Base-by-base conservation (phyloP, 2,888 invertebrate species). In the Ctenicera cuprea region DNA sequence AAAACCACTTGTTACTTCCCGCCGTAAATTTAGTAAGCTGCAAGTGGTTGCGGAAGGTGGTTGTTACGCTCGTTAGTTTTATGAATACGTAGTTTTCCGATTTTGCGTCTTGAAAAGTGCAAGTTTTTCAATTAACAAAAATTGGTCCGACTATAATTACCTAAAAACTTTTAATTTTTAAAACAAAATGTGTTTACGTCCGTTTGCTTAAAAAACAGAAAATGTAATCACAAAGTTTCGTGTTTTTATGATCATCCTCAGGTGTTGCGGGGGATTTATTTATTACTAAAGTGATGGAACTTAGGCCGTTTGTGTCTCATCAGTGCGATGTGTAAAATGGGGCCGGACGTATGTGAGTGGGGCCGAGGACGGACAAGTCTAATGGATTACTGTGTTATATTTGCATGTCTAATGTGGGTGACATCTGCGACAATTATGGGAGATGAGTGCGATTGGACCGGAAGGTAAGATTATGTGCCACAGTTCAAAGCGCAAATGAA, bases 361-460 rank as follows among this genome's bases (percentile, higher is more conserved):
- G 73, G 66, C 71, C 75, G 75, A 71, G 73, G 76, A 63, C 73
- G 71, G 63, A 74, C 64, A 50, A 76, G 67, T 65, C 74, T 77
- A 74, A 80, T 80, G 80, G 80, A 81, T 81, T 82, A 81, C 76
- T 79, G 80, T 74, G 77, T 82, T 77, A 73, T 82, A 78, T 79
- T 82, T 79, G 80, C 79, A 75, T 82, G 81, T 79, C 78, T 83
- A 76, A 77, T 80, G 73, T 78, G 76, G 78, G 77, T 80, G 77
- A 78, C 82, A 75, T 82, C 89, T 85, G 90, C 90, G 84, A 89
- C 89, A 76, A 88, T 90, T 83, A 90, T 91, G 86, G 91, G 91
- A 81, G 92, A 92, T 84, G 91, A 91, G 84, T 92, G 92, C 87
- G 92, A 92, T 87, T 92, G 92, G 92, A 90, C 89, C 81, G 92